Evolutionary conservation across 1,140 invertebrate species (phyloP), one percentile per base, ranked within the genome.

Genomic region (Apis florea): DNA sequence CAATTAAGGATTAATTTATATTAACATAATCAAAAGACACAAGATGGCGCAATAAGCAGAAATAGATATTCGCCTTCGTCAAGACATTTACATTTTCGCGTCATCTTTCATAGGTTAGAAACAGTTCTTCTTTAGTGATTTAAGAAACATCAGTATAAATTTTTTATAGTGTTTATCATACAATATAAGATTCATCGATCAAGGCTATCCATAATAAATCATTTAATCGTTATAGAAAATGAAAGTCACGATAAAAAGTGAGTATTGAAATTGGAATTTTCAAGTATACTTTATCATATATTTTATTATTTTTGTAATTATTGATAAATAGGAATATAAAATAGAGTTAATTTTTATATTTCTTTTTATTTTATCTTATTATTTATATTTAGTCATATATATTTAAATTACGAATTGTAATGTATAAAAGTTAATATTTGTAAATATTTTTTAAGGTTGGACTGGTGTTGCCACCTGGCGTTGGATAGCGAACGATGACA

Each of bases 401-500:
- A 11, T 66, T 79, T 75, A 3, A 21, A 13, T 24, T 15, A 54
- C 51, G 53, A 31, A 11, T 68, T 17, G 13, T 40, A 9, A 21
- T 5, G 10, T 68, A 58, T 26, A 47, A 4, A 53, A 8, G 2
- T 51, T 12, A 70, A 51, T 2, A 56, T 64, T 26, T 61, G 24
- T 53, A 40, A 76, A 59, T 71, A 74, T 56, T n/a, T 83, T 84
- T 76, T 31, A 53, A 97, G 97, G 96, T 93, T 99, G 98, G 98
- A 98, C 96, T 80, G 98, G 97, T 82, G 98, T 99, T 66, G 98
- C 98, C 85, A 98, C 97, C 91, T 99, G 99, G 99, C 96, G 97
- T 91, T 99, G 99, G 99, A 96, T 99, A 85, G 98, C 98, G 10
- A 99, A 99, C 94, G 99, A 99, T 94, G 99, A 99, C 91, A 99